A percentile compares a stretch with the other conserved stretches of the same genome.
These are phyloP conservation scores for Ceramica pisi DNA, from an alignment of 2,888 invertebrate genomes.

Conservation along the genomic window DNA sequence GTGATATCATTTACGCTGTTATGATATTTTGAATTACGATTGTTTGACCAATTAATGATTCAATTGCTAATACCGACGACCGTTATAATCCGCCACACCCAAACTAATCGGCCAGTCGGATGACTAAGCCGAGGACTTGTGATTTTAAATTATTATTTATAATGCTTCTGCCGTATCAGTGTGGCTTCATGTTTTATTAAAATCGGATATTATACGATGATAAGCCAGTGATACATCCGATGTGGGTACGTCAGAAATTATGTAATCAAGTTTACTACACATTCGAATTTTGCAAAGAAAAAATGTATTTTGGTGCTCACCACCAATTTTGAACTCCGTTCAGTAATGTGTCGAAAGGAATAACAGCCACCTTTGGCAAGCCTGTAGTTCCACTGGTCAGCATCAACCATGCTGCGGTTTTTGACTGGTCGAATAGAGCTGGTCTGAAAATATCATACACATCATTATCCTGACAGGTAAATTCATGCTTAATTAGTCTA, in stretches of 20 bases:
- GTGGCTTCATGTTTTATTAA: not conserved
- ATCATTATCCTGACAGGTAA: slow-evolving; percentile 4
- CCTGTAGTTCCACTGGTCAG: slow-evolving; percentile 80
- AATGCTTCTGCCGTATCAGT: slow-evolving; percentile 18
- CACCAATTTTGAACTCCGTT: slow-evolving; percentile 74
- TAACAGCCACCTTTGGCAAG: slow-evolving; percentile 73
- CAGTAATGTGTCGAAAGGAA: slow-evolving; percentile 72
- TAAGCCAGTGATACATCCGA: not conserved
- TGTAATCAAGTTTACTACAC: not conserved
- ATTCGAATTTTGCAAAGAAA: not conserved
- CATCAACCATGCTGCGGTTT: slow-evolving; percentile 74
- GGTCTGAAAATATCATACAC: slow-evolving; percentile 69
- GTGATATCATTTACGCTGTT: slow-evolving; percentile 5
- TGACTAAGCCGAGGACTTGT: slow-evolving; percentile 39
- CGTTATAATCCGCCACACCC: slow-evolving; percentile 36
- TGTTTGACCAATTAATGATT: slow-evolving; percentile 46
- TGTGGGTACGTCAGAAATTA: not conserved
- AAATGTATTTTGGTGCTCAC: slow-evolving; percentile 59
- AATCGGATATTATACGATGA: slow-evolving; percentile 5
- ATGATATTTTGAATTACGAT: slow-evolving; percentile 31
- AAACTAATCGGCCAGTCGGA: slow-evolving; percentile 37
- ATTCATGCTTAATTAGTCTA: not conserved
- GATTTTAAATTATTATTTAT: slow-evolving; percentile 49
- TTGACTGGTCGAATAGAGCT: slow-evolving; percentile 71
- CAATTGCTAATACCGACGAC: slow-evolving; percentile 42